A percentile compares a stretch with the other conserved stretches of the same genome.
These are phyloP conservation scores for Nesoenas mayeri DNA, from an alignment of 2,113 vertebrate genomes.

Conservation along the genomic window DNA sequence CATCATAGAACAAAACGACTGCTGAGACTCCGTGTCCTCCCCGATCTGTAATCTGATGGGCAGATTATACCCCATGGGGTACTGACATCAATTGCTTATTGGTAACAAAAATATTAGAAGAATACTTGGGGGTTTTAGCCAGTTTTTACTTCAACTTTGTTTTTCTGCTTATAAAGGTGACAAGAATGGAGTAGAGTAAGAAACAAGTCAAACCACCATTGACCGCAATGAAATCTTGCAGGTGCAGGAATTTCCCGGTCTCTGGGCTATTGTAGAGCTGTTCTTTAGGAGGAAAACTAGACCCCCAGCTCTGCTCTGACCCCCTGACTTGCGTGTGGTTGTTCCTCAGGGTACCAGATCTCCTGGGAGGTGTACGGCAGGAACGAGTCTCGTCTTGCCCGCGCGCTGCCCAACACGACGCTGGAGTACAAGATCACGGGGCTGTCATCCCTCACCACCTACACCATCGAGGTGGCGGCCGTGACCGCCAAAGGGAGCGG, in stretches of 20 bases:
- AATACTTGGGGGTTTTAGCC: not conserved
- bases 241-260: not conserved
- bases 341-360: slow-evolving; percentile 82
- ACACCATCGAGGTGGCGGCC: slow-evolving; percentile 89
- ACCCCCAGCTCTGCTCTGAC: not conserved
- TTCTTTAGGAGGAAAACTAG: not conserved
- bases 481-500: slow-evolving; percentile 83
- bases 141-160: not conserved
- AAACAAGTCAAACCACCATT: not conserved
- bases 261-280: not conserved
- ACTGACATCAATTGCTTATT: not conserved
- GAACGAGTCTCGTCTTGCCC: slow-evolving; percentile 80
- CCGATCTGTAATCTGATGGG: not conserved
- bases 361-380: slow-evolving; percentile 88
- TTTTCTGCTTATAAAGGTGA: not conserved
- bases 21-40: not conserved
- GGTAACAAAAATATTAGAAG: not conserved
- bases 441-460: slow-evolving; percentile 88
- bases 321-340: not conserved
- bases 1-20: not conserved
- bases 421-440: slow-evolving; percentile 88
- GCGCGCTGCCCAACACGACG: slow-evolving; percentile 80
- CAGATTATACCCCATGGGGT: not conserved
- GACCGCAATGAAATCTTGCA: not conserved
- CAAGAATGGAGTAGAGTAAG: not conserved